Base-by-base conservation (phyloP, 92 coral and sea anemone species). In the Parazoanthus swiftii region DNA sequence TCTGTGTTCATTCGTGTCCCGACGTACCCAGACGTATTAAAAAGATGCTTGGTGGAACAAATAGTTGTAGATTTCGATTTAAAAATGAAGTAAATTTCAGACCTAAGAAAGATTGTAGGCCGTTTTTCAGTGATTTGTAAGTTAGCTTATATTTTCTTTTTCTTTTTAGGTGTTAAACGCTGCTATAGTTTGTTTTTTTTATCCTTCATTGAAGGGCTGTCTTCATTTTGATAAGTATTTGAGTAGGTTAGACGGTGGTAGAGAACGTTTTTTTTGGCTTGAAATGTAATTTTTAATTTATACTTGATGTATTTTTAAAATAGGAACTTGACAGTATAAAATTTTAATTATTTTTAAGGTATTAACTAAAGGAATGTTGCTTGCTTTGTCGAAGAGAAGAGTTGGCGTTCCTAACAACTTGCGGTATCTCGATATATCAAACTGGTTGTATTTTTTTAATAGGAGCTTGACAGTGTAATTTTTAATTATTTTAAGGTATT, bases 361-460 rank as follows among this genome's bases (percentile, higher is more conserved):
- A 67, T 67, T 67, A 67, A 67, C 73, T 67, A 67, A 67, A 67
- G 73, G 73, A 67, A 67, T 29, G 33, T 29, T 29, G 33, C 33
- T 29, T 29, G 33, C 33, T 29, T 29, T 29, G 33, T 29, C 33
- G 33, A 29, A 29, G 33, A 29, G 33, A 29, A 29, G 33, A 29
- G 33, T 29, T 29, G 33, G 33, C 33, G 56, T 67, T 0, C 73
- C 73, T 67, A 67, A 67, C 73, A 67, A 67, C 73, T 67, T 67
- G 73, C 73, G 73, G 73, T 67, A 67, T 67, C 73, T 67, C 73
- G 73, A 67, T 67, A 67, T 67, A 67, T 67, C 73, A 67, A 67
- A 67, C 73, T 67, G 73, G 73, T 11, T 67, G 73, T 67, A 67
- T 67, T 67, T 67, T 67, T 67, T 67, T 67, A 67, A 67, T 67